Base-by-base conservation (phyloP, 2,888 invertebrate species). In the Bellardia bayeri region DNA sequence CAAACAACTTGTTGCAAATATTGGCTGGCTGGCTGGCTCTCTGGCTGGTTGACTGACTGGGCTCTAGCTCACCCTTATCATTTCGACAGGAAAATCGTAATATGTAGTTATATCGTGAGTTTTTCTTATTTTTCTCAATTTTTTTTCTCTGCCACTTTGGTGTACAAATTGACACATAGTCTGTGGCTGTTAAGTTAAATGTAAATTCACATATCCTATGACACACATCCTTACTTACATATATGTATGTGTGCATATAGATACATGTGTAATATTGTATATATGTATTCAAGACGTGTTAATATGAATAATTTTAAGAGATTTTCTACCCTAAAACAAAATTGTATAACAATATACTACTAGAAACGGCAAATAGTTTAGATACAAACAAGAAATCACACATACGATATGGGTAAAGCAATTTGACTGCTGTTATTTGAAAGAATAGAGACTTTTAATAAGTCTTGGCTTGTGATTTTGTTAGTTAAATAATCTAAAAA, bases 271-370 rank as follows among this genome's bases (percentile, higher is more conserved):
- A 58, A 80, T 40, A 69, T 66, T 83, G 56, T 56, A 68, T 89
- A 90, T 90, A 89, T 91, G 90, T 90, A 5, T 90, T 88, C 90
- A 81, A 76, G 87, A 89, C 90, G 91, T 90, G 91, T 91, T 93
- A 92, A 92, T 91, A 93, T 92, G 93, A 91, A 93, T 85, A 93
- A 92, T 92, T 92, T 91, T 89, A 85, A 89, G 90, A 89, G 90
- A 91, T 91, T 92, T 91, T 90, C 91, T 89, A 90, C 88, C 91
- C 90, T 89, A 89, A 91, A 91, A 40, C 7, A 68, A 69, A 69
- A n/a, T 54, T 63, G 75, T 61, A 61, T 14, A 49, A 61, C 11
- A 64, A 54, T 54, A 42, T 64, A 40, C 11, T 56, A n/a, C 11
- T 56, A n/a, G 61, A 16, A 49, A 66, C 14, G 49, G 42, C 23